Evolutionary conservation across 2,797 vertebrate genomes (phyloP).

Genomic region (Nyctalus aviator): DNA sequence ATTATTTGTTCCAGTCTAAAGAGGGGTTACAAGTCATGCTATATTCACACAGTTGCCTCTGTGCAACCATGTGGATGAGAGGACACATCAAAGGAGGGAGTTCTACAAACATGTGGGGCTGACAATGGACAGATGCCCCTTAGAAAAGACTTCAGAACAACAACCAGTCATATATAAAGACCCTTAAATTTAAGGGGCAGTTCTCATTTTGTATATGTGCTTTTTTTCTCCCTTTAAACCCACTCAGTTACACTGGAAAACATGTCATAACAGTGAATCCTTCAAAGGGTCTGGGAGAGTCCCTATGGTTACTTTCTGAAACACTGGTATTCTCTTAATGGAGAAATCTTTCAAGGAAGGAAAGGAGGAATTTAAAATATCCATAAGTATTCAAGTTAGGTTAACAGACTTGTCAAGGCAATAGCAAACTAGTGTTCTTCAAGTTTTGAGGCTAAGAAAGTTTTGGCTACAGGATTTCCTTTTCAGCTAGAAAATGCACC

Average conservation of each 20-base stretch:
- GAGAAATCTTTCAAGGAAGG: constrained; percentile 46
- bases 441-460: neutral
- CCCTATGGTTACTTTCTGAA: constrained; percentile 28
- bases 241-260: neutral
- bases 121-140: neutral
- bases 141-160: neutral
- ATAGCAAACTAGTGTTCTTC: neutral
- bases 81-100: neutral
- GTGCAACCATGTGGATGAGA: neutral
- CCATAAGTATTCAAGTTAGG: constrained; percentile 13
- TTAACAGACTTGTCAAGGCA: constrained; percentile 31
- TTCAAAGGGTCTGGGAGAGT: constrained; percentile 5
- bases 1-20: constrained; percentile 32
- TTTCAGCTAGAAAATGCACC: neutral
- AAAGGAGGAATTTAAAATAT: constrained; percentile 8
- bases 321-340: constrained; percentile 39
- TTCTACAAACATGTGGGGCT: neutral
- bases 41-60: neutral
- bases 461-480: neutral
- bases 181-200: neutral
- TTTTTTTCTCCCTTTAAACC: neutral
- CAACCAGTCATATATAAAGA: neutral
- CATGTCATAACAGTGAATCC: neutral
- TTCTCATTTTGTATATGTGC: neutral
- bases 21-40: constrained; percentile 3